phyloP scores from a whole-genome alignment of 2,888 invertebrate species.

The Venustoraphidia nigricollis region DNA sequence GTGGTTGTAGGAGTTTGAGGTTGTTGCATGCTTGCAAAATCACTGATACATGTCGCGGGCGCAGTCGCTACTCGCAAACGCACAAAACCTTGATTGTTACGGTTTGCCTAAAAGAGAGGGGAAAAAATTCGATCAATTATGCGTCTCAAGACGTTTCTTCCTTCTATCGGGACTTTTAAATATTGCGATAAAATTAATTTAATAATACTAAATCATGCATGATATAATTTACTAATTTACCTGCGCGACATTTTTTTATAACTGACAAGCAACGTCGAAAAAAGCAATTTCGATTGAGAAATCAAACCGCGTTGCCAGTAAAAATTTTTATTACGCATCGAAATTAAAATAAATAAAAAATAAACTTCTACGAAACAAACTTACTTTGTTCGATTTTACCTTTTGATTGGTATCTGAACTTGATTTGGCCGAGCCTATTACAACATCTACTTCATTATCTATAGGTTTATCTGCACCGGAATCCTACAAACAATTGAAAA shows the following conservation, averaged over 20 bases:
- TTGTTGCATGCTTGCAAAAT: slow-evolving; percentile 2
- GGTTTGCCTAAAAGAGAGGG: slow-evolving; percentile 1
- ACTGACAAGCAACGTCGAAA: too few relatives aligned
- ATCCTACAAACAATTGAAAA: background rate
- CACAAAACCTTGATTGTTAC: slow-evolving; percentile 40
- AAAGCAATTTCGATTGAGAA: too few relatives aligned
- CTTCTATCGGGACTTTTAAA: too few relatives aligned
- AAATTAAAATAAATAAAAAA: background rate
- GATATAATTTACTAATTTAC: too few relatives aligned
- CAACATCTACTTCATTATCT: slow-evolving; percentile 50
- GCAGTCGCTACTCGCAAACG: slow-evolving; percentile 55
- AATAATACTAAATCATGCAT: too few relatives aligned
- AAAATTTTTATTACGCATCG: background rate
- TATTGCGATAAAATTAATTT: too few relatives aligned
- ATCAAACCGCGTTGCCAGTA: too few relatives aligned
- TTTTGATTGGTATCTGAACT: slow-evolving; percentile 24
- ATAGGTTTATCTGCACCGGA: slow-evolving; percentile 13
- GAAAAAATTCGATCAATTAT: slow-evolving; percentile 1
- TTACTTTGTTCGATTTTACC: background rate
- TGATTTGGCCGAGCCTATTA: slow-evolving; percentile 36
- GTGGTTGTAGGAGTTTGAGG: slow-evolving; percentile 5
- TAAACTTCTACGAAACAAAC: background rate
- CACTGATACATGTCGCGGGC: slow-evolving; percentile 37
- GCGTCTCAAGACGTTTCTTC: background rate
- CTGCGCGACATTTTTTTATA: too few relatives aligned